Percentiles rank a stretch among this genome's conserved stretches.
phyloP scores from a whole-genome alignment of 2,888 invertebrate species.

The Tetheella fluctuosa region DNA sequence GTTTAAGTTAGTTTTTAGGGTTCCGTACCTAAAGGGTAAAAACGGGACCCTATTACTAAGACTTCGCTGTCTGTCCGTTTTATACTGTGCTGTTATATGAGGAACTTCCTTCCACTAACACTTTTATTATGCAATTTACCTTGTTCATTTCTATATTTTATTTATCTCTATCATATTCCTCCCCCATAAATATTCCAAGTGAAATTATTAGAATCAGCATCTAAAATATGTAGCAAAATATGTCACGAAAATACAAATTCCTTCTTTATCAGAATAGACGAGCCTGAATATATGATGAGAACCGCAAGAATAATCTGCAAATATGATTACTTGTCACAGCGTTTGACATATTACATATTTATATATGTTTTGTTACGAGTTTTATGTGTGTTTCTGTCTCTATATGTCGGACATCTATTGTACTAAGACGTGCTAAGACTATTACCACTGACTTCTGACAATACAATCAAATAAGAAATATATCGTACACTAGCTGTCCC shows the following conservation, averaged over 20 bases:
- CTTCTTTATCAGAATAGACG: conserved; percentile 23
- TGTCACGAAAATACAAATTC: conserved; percentile 16
- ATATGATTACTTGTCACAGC: conserved; percentile 35
- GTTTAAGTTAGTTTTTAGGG: too few relatives aligned
- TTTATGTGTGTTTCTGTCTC: conserved; percentile 10
- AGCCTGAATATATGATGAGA: conserved; percentile 17
- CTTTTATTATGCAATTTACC: too few relatives aligned
- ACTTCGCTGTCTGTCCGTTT: too few relatives aligned
- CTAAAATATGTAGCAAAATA: not conserved
- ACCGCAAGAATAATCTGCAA: conserved; percentile 27
- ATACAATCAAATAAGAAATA: not conserved
- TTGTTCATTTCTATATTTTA: not conserved
- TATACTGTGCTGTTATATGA: too few relatives aligned
- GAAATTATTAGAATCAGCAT: not conserved
- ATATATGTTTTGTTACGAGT: conserved; percentile 4
- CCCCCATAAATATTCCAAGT: not conserved
- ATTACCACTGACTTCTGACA: too few relatives aligned
- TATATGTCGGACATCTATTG: not conserved
- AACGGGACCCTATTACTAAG: too few relatives aligned
- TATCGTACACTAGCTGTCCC: too few relatives aligned
- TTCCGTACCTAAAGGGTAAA: too few relatives aligned
- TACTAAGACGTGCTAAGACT: too few relatives aligned
- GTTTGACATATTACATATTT: conserved; percentile 15
- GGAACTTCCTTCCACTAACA: too few relatives aligned
- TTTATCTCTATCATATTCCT: not conserved